Percentiles rank a stretch among this genome's conserved stretches.
phyloP scores from a whole-genome alignment of 2,113 vertebrate genomes.

The Hippopotamus amphibius region DNA sequence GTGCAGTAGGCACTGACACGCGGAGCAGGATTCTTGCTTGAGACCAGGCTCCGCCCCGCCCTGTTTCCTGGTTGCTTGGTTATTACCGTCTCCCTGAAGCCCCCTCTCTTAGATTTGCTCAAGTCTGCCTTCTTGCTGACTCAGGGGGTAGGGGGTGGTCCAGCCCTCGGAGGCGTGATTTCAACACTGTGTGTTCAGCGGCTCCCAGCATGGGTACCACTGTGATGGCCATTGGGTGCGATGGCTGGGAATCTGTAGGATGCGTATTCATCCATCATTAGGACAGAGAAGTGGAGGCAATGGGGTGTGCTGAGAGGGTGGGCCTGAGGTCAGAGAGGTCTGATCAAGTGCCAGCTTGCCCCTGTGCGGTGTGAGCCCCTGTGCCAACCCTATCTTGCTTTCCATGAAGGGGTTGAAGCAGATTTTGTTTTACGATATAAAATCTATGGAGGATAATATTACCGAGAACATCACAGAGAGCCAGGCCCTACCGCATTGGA shows the following conservation, averaged over 20 bases:
- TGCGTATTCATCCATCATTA: accelerated
- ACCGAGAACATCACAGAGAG: background rate
- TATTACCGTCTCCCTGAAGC: background rate
- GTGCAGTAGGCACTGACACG: background rate
- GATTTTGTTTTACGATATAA: background rate
- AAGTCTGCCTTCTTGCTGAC: background rate
- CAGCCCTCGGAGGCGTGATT: background rate
- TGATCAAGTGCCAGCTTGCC: accelerated
- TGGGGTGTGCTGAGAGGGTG: background rate
- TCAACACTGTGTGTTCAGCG: too few relatives aligned
- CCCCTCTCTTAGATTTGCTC: background rate
- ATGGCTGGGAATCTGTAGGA: background rate
- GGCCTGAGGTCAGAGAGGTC: background rate
- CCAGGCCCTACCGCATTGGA: too few relatives aligned
- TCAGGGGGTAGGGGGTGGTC: background rate
- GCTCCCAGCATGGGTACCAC: accelerated
- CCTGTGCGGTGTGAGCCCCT: background rate
- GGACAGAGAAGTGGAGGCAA: background rate
- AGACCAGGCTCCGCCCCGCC: background rate
- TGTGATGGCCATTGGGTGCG: accelerated
- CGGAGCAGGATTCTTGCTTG: conserved; percentile 49
- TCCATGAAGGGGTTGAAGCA: background rate
- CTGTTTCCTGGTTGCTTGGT: background rate
- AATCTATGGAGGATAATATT: background rate
- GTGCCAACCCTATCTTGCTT: accelerated